Evolutionary conservation across 2,888 invertebrate genomes (phyloP).

Genomic region (Cantharis rufa): DNA sequence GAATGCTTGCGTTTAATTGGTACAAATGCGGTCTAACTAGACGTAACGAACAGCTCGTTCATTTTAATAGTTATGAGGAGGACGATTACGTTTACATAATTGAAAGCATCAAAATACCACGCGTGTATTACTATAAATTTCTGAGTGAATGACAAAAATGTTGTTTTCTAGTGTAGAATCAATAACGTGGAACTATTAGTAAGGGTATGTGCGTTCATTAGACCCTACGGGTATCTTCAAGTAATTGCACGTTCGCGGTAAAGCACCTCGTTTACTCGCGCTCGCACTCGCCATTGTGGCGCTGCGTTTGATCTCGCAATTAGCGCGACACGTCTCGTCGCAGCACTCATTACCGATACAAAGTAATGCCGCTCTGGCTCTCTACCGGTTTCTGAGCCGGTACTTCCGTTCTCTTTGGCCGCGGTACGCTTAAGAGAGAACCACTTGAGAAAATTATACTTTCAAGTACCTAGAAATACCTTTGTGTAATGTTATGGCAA

Average conservation of each 20-base stretch:
- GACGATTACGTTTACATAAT: not conserved
- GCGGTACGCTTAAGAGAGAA: constrained; percentile 20
- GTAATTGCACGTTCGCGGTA: constrained; percentile 24
- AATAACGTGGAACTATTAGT: not conserved
- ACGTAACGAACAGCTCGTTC: not conserved
- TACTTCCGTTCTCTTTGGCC: constrained; percentile 29
- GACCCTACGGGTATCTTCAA: constrained; percentile 2
- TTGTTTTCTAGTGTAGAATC: not conserved
- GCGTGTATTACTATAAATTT: not conserved
- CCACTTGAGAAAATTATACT: constrained; percentile 30
- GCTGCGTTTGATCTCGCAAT: constrained; percentile 46
- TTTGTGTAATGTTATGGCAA: constrained; percentile 25
- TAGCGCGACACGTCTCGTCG: constrained; percentile 48
- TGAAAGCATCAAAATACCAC: not conserved
- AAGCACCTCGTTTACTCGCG: constrained; percentile 30
- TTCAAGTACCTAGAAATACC: constrained; percentile 32
- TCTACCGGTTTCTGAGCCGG: constrained; percentile 31
- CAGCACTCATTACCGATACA: constrained; percentile 45
- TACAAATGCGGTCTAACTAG: not conserved
- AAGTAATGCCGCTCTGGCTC: constrained; percentile 42
- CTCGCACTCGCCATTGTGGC: constrained; percentile 29
- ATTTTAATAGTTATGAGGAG: not conserved
- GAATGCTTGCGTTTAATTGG: not conserved
- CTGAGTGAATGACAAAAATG: not conserved
- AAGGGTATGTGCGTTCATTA: constrained; percentile 21